Evolutionary conservation across 1,140 invertebrate species (phyloP), one percentile per base, ranked within the genome.

Genomic region (Latrodectus geometricus): DNA sequence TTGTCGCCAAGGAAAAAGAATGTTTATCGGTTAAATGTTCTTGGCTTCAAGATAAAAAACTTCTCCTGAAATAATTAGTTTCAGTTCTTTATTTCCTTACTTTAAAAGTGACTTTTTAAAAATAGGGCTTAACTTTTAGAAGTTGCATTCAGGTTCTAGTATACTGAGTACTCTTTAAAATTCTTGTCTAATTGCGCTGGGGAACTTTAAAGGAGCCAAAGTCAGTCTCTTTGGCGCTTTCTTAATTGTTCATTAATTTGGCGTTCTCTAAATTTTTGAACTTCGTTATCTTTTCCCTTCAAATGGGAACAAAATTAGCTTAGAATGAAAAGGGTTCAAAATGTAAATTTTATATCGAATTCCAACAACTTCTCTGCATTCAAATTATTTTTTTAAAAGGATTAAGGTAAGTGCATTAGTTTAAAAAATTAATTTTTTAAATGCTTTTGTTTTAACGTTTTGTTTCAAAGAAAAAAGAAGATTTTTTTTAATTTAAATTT

Each of bases 181-280:
- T 80, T 80, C 66, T n/a, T 80, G 66, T 80, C 66, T 80, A 80
- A 80, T 80, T 80, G 66, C 78, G 20, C 48, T 15, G 48, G 56
- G 49, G 78, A 23, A 48, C 50, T 17, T 69, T 52, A 68, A 70
- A 70, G 49, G 48, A 69, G 17, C 17, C 76, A 17, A n/a, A 48
- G 76, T 15, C 66, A 69, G 11, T 23, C 49, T 50, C n/a, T 49
- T 35, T 8, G 49, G 49, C 23, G 52, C 70, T 72, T 68, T 15
- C 78, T 80, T 80, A 80, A 80, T 80, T 80, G 78, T 66, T 66
- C 70, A 80, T 80, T 70, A 80, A 80, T 49, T 70, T 78, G 23
- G 66, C 49, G 48, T 80, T 61, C 68, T 70, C 66, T 70, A 80
- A 80, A 80, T 23, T 80, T 35, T 21, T 5, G 17, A 14, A 80